Percentiles rank a stretch among this genome's conserved stretches.
These are phyloP conservation scores for Pangasius djambal DNA, from an alignment of 2,797 vertebrate genomes.

Conservation along the genomic window DNA sequence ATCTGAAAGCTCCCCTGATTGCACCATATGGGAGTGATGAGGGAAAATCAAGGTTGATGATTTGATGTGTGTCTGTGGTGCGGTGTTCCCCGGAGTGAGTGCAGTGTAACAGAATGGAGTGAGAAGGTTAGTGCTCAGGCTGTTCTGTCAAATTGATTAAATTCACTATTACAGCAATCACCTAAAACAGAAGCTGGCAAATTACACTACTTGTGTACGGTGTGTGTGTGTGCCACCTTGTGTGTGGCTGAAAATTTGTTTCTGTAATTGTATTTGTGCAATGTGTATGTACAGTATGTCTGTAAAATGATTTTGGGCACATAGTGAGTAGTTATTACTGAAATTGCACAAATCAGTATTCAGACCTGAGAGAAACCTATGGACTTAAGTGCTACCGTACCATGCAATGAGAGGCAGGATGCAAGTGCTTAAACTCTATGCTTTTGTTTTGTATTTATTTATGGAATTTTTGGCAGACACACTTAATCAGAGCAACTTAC, in stretches of 20 bases:
- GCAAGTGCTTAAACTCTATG: background rate
- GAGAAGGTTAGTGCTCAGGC: constrained; percentile 8
- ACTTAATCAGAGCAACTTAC: too few relatives aligned
- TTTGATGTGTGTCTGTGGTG: constrained; percentile 12
- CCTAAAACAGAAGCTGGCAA: constrained; percentile 3
- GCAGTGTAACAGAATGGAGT: background rate
- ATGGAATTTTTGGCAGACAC: too few relatives aligned
- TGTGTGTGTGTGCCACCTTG: constrained; percentile 1
- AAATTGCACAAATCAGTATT: too few relatives aligned
- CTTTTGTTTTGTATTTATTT: too few relatives aligned
- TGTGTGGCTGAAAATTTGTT: background rate
- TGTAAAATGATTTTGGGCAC: background rate
- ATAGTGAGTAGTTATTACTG: background rate
- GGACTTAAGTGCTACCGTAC: background rate
- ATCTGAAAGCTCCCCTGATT: constrained; percentile 6
- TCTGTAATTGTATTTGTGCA: background rate
- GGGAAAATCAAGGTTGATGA: constrained; percentile 22
- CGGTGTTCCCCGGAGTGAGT: constrained; percentile 7
- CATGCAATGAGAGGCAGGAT: background rate
- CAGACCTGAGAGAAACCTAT: background rate
- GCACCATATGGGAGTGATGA: constrained; percentile 21
- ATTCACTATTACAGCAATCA: constrained; percentile 13
- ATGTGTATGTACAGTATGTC: background rate
- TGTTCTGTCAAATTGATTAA: constrained; percentile 31
- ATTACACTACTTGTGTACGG: background rate